phyloP scores from a whole-genome alignment of 2,888 invertebrate genomes.

The Hypsopygia costalis region DNA sequence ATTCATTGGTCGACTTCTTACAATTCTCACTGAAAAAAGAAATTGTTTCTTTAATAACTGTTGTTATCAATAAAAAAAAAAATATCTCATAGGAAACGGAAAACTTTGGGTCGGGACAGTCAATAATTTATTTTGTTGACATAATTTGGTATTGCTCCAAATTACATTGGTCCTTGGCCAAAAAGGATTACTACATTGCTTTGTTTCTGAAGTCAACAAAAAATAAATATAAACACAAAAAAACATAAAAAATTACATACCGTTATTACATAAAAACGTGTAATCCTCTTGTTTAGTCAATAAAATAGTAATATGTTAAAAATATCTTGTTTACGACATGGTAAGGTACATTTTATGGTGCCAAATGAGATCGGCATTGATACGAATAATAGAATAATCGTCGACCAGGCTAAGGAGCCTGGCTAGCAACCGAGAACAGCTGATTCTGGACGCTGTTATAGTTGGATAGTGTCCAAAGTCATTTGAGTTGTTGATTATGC shows the following conservation, averaged over 20 bases:
- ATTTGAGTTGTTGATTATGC: conserved; percentile 9
- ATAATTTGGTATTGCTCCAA: not conserved
- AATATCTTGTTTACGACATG: conserved; percentile 43
- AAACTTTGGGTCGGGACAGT: too few relatives aligned
- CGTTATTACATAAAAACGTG: conserved; percentile 10
- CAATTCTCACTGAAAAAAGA: too few relatives aligned
- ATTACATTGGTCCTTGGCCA: not conserved
- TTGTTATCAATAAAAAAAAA: too few relatives aligned
- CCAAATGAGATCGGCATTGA: conserved; percentile 49
- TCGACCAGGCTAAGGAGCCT: conserved; percentile 7
- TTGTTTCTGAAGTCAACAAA: not conserved
- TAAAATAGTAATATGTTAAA: conserved; percentile 25
- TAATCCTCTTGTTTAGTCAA: conserved; percentile 11
- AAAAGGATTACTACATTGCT: not conserved
- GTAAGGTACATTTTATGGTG: conserved; percentile 37
- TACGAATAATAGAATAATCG: conserved; percentile 28
- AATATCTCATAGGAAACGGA: too few relatives aligned
- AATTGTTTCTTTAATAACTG: too few relatives aligned
- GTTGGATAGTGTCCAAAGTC: conserved; percentile 18
- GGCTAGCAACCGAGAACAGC: conserved; percentile 29
- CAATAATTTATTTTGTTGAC: not conserved
- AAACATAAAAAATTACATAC: conserved; percentile 20
- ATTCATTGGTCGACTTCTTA: too few relatives aligned
- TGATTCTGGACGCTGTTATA: conserved; percentile 23
- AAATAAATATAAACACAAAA: conserved; percentile 8